phyloP scores from a whole-genome alignment of 2,888 invertebrate species.

The Acanthoscelides obtectus region DNA sequence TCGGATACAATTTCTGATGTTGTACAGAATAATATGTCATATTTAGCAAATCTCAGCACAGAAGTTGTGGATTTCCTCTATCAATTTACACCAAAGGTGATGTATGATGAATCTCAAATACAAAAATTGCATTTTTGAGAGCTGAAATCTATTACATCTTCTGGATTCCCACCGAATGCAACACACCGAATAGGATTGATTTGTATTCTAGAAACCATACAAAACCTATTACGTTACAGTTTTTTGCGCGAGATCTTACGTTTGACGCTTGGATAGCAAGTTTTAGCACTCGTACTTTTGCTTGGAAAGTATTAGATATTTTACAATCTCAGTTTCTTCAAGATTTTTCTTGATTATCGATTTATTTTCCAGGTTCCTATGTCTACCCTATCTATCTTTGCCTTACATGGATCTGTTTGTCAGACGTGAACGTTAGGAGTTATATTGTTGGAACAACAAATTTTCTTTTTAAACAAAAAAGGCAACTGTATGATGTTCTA shows the following conservation, averaged over 20 bases:
- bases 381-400: conserved; percentile 91
- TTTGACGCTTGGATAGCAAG: no score
- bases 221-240: no score
- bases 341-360: not conserved
- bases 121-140: no score
- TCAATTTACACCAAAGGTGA: conserved; percentile 21
- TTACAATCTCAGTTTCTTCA: not conserved
- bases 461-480: conserved; percentile 94
- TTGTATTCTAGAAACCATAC: no score
- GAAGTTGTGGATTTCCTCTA: conserved; percentile 84
- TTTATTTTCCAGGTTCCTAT: conserved; percentile 65
- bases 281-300: no score
- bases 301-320: no score
- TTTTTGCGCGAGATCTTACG: no score
- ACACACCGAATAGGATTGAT: no score
- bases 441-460: conserved; percentile 97
- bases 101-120: no score
- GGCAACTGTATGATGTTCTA: conserved; percentile 86
- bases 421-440: conserved; percentile 79
- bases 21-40: conserved; percentile 57
- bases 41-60: conserved; percentile 61
- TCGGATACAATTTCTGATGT: conserved; percentile 58
- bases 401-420: conserved; percentile 90
- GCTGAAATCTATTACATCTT: no score
- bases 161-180: no score